Evolutionary conservation across 2,888 invertebrate genomes (phyloP), one percentile per base, ranked within the genome.

Genomic region (Stenolophus ochropezus): DNA sequence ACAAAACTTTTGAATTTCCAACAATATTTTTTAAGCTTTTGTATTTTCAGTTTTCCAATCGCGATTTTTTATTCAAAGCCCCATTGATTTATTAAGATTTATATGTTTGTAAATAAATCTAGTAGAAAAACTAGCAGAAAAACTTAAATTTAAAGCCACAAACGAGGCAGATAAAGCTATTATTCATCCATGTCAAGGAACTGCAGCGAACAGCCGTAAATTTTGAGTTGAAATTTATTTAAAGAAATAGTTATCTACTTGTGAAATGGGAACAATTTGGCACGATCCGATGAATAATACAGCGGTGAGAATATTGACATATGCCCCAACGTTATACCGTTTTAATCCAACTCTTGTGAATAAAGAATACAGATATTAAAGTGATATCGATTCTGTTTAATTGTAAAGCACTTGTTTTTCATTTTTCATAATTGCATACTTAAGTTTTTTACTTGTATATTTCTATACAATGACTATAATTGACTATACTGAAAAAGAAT

Each of bases 231-330:
- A 56, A 56, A 61, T 61, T 76, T 76, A 76, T 76, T 76, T 27
- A 76, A 76, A 25, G 21, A 16, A 75, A 53, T 73, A 49, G 51
- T 49, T 73, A 49, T 49, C n/a, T 69, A 27, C 33, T 42, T 18
- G 69, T 69, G 18, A 49, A 23, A 23, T n/a, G 27, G 18, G 58
- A 58, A 56, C 58, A 58, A 56, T 58, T 76, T 58, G 33, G 76
- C 76, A 58, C 76, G 76, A 76, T 58, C 53, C 18, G 20, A 33
- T 76, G 27, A 76, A 76, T 76, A 76, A 58, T 76, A 25, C 27
- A 76, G n/a, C 58, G 33, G 58, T 76, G 76, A 42, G 76, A 76
- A 76, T 76, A 76, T 76, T 76, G 76, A 76, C 76, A 76, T 76
- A 76, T 76, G 76, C 76, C 56, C 58, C 76, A 33, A 27, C 33